Evolutionary conservation across 2,113 vertebrate species (phyloP).

Genomic region (Trichechus manatus): DNA sequence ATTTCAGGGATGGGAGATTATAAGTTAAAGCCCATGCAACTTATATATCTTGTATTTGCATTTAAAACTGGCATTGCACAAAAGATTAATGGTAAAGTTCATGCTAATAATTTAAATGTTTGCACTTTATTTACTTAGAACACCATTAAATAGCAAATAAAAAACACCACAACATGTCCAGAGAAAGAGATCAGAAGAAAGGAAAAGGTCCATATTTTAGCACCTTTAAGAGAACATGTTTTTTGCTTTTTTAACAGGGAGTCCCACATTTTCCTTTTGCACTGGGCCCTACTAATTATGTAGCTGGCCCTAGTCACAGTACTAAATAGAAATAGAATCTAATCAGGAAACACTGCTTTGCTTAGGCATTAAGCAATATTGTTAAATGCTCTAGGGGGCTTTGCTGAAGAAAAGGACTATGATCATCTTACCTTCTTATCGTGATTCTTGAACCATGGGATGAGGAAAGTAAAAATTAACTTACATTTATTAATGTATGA

Average conservation of each 20-base stretch:
- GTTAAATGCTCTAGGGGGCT: neutral
- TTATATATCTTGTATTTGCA: neutral
- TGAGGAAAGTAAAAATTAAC: neutral
- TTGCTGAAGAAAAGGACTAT: neutral
- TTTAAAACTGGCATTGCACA: neutral
- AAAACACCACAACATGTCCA: neutral
- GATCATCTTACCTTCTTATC: neutral
- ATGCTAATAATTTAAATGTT: neutral
- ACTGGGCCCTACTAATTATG: neutral
- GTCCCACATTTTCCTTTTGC: too few species aligned
- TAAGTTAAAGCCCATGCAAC: neutral
- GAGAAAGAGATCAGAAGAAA: neutral
- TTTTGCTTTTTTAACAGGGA: neutral
- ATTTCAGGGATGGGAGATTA: neutral
- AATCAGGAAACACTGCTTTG: neutral
- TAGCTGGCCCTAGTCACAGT: neutral
- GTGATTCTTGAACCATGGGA: neutral
- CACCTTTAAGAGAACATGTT: neutral
- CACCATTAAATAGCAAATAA: neutral
- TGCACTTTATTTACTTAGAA: constrained; percentile 11
- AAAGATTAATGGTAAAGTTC: neutral
- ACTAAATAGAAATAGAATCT: neutral
- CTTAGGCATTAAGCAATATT: neutral
- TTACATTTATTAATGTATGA: neutral
- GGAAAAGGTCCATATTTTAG: neutral